Evolutionary conservation across 1,140 invertebrate species (phyloP), one percentile per base, ranked within the genome.

Genomic region (Saccostrea glomerata): DNA sequence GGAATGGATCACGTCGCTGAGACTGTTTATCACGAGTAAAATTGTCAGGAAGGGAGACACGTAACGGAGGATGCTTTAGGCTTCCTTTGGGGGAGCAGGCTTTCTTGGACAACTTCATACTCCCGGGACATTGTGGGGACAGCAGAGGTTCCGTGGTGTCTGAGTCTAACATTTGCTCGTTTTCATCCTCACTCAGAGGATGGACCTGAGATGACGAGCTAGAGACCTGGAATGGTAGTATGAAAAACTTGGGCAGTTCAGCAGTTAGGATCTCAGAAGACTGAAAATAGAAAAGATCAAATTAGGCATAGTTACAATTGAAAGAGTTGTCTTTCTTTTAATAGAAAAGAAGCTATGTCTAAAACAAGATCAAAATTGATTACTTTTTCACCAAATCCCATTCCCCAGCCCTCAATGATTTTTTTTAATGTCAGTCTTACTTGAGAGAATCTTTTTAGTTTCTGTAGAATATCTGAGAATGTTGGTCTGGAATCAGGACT

Each of bases 141-240:
- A 83, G n/a, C 82, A 83, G 82, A n/a, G 82, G 82, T 54, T 83
- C 82, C 20, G 40, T 83, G 40, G 82, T 54, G 40, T 83, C 82
- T 9, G 82, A 83, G 40, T 83, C 82, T 20, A 17, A 40, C 23
- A 23, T 54, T 9, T 47, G 54, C n/a, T 83, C 54, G 20, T 36
- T 56, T 83, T 54, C 40, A 17, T 83, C 82, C 40, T 83, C 82
- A 55, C 82, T 83, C 23, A n/a, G 9, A 83, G 82, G 47, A 11
- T 83, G 40, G n/a, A 23, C 82, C 40, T 4, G 36, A n/a, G 40
- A 54, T 20, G 40, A 7, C n/a, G 17, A 36, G 15, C 15, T n/a
- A 1, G 47, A 73, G 25, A n/a, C 15, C 30, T 73, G 70, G 70
- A 73, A 73, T 83, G 82, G 82, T 17, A 83, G 40, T 40, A 83